These are phyloP conservation scores for Campylomormyrus numenius DNA, from an alignment of 2,113 vertebrate species.

Conservation along the genomic window DNA sequence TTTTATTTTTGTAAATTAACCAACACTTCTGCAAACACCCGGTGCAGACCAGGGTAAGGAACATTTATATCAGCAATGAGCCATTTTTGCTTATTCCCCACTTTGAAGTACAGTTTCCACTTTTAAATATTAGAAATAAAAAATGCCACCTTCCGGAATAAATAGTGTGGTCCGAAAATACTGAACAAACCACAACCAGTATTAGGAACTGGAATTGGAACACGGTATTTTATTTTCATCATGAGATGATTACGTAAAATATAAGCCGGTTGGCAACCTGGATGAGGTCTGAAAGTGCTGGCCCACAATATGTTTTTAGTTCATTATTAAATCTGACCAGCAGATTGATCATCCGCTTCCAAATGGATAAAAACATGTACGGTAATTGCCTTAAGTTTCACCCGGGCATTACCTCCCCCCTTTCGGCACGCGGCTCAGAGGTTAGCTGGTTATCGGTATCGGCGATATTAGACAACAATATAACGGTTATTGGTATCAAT, in stretches of 20 bases:
- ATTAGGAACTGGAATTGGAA: neutral
- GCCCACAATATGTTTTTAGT: neutral
- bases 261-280: neutral
- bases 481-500: neutral
- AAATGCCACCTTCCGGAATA: neutral
- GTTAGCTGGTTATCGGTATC: neutral
- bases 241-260: neutral
- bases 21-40: neutral
- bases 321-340: neutral
- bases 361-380: neutral
- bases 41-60: neutral
- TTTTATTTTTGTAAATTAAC: neutral
- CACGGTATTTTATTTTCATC: neutral
- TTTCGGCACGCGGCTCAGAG: neutral
- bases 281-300: neutral
- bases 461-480: neutral
- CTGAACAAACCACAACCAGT: neutral
- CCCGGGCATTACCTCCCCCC: neutral
- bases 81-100: neutral
- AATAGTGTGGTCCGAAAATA: neutral
- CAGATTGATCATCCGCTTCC: neutral
- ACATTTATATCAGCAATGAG: neutral
- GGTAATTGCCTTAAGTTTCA: neutral
- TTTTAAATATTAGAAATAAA: neutral
- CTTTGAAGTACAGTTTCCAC: neutral